These are phyloP conservation scores for Catonia carolina DNA, from an alignment of 2,888 invertebrate genomes.

Conservation along the genomic window DNA sequence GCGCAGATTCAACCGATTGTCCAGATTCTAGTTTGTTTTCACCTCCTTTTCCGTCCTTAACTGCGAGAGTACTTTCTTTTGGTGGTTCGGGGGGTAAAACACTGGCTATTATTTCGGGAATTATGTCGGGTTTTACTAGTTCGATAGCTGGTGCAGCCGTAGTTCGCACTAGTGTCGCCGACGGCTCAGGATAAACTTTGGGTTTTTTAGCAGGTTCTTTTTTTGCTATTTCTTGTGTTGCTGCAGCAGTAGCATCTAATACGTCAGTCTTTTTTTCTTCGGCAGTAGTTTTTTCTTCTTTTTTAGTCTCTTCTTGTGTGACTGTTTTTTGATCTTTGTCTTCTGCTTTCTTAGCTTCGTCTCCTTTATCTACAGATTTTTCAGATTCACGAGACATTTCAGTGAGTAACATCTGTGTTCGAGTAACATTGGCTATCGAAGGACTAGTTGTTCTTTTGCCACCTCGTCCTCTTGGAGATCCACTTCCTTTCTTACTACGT, in stretches of 20 bases:
- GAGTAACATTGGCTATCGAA: background rate
- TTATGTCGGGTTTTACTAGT: conserved; percentile 41
- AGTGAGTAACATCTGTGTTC: background rate
- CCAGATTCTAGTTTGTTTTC: background rate
- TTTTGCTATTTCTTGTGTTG: conserved; percentile 1
- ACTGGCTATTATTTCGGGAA: conserved; percentile 21
- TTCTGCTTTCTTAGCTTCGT: background rate
- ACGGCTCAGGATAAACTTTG: conserved; percentile 15
- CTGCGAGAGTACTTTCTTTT: background rate
- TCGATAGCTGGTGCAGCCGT: conserved; percentile 29
- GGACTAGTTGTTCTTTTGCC: background rate
- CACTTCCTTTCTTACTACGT: conserved; percentile 5
- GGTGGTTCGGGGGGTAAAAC: conserved; percentile 2
- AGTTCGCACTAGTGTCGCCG: conserved; percentile 20
- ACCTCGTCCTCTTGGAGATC: conserved; percentile 1
- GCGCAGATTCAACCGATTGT: conserved; percentile 20
- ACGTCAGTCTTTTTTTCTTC: background rate
- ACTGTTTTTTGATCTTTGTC: background rate
- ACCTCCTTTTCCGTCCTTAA: background rate
- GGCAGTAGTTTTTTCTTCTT: background rate
- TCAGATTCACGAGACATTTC: conserved; percentile 1
- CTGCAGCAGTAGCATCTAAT: background rate
- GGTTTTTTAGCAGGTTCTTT: conserved; percentile 3
- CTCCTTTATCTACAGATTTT: conserved; percentile 1
- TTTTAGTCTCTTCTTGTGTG: background rate